Evolutionary conservation across 1,140 invertebrate species (phyloP).

Genomic region (Habropoda laboriosa): DNA sequence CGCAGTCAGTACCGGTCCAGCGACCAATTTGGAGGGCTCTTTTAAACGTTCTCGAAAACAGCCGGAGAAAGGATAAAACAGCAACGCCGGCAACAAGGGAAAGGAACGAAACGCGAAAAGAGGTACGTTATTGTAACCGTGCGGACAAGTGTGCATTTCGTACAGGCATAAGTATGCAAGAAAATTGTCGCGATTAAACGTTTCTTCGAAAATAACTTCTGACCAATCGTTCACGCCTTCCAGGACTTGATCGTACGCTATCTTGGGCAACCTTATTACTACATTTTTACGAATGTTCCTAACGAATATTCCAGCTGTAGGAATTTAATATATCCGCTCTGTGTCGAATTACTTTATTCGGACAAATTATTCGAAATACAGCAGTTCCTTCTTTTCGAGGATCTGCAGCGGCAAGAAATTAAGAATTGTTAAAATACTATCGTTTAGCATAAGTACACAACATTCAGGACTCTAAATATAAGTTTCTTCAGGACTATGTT

Average conservation of each 20-base stretch:
- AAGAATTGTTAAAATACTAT: too few relatives aligned
- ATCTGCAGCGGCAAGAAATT: too few relatives aligned
- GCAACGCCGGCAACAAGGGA: constrained; percentile 8
- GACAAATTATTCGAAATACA: too few relatives aligned
- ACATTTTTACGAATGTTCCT: too few relatives aligned
- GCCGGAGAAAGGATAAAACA: constrained; percentile 5
- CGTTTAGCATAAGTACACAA: too few relatives aligned
- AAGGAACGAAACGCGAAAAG: constrained; percentile 1
- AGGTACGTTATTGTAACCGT: constrained; percentile 32
- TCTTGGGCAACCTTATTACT: too few relatives aligned
- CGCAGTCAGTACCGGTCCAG: constrained; percentile 71
- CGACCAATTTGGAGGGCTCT: constrained; percentile 65
- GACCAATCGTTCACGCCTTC: neutral
- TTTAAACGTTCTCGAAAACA: constrained; percentile 42
- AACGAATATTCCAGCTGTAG: too few relatives aligned
- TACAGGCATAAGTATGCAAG: neutral
- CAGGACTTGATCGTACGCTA: too few relatives aligned
- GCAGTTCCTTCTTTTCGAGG: neutral
- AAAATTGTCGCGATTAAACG: neutral
- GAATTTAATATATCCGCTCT: too few relatives aligned
- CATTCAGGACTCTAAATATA: too few relatives aligned
- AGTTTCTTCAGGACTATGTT: too few relatives aligned
- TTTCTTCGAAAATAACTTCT: neutral
- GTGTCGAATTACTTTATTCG: too few relatives aligned
- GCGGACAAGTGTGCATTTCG: constrained; percentile 19